Percentiles rank a stretch among this genome's conserved stretches.
These are phyloP conservation scores for Epinephelus cyanopodus DNA, from an alignment of 2,113 vertebrate species.

Conservation along the genomic window DNA sequence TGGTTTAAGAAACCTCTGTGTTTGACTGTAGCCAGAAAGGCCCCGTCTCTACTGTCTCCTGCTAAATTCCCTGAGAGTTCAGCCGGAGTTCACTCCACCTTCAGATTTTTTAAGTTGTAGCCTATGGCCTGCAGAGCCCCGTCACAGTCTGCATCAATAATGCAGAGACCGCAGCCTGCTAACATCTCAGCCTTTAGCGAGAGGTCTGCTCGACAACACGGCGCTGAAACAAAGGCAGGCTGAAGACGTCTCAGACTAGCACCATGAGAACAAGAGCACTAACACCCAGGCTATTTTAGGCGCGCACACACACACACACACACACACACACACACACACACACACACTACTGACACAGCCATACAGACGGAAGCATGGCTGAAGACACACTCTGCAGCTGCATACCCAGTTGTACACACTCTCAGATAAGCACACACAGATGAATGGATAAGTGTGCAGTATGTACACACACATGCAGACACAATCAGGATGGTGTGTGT, in stretches of 20 bases:
- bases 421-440: conserved; percentile 21
- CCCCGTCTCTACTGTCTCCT: conserved; percentile 31
- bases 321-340: conserved; percentile 3
- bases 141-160: conserved; percentile 76
- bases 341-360: conserved; percentile 3
- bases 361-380: not conserved
- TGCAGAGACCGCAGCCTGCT: conserved; percentile 68
- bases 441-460: conserved; percentile 18
- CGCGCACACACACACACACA: not conserved
- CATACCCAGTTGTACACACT: conserved; percentile 22
- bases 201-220: conserved; percentile 50
- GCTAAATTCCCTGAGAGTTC: conserved; percentile 62
- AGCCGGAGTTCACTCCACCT: conserved; percentile 69
- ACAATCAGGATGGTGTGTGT: conserved; percentile 19
- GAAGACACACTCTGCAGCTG: conserved; percentile 26
- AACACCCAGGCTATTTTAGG: conserved; percentile 36
- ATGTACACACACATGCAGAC: conserved; percentile 5
- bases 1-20: conserved; percentile 34
- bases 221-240: conserved; percentile 34
- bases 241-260: conserved; percentile 39
- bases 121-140: conserved; percentile 54
- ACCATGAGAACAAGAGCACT: conserved; percentile 41
- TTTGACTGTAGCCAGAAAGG: conserved; percentile 21
- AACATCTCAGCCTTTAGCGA: conserved; percentile 61
- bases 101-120: conserved; percentile 63